Evolutionary conservation across 2,888 invertebrate species (phyloP).

Genomic region (Plagodis pulveraria): DNA sequence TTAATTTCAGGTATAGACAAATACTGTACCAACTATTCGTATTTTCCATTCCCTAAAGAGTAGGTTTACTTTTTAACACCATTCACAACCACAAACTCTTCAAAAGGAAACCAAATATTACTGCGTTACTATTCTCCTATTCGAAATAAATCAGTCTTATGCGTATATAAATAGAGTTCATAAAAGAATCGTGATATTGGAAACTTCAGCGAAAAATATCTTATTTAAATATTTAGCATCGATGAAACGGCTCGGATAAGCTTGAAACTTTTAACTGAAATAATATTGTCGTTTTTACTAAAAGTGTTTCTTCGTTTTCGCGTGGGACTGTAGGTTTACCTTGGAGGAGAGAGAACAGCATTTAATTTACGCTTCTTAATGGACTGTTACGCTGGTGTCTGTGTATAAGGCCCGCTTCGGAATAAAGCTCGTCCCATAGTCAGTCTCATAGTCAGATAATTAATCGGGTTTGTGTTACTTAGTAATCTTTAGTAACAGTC

Average conservation of each 20-base stretch:
- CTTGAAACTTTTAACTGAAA: constrained; percentile 73
- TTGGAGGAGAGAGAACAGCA: constrained; percentile 23
- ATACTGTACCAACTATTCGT: constrained; percentile 23
- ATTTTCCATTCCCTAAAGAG: constrained; percentile 25
- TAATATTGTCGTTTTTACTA: constrained; percentile 69
- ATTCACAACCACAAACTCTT: constrained; percentile 44
- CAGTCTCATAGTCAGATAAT: too few relatives aligned
- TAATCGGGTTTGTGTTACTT: too few relatives aligned
- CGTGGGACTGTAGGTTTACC: constrained; percentile 39
- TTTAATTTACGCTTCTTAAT: constrained; percentile 17
- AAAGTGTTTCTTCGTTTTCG: constrained; percentile 41
- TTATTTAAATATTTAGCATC: constrained; percentile 68
- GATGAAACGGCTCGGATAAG: constrained; percentile 68
- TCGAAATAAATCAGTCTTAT: constrained; percentile 46
- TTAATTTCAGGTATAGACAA: constrained; percentile 36
- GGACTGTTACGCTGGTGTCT: too few relatives aligned
- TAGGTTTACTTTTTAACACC: constrained; percentile 36
- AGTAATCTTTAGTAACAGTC: too few relatives aligned
- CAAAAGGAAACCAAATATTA: constrained; percentile 49
- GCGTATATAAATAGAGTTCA: constrained; percentile 54
- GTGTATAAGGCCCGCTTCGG: too few relatives aligned
- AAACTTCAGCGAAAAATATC: constrained; percentile 61
- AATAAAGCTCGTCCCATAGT: too few relatives aligned
- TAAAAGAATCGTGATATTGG: constrained; percentile 52
- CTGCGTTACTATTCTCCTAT: constrained; percentile 38